Conservation (phyloP, 1,140 invertebrate genomes). For the Drosophila mauritiana region DNA sequence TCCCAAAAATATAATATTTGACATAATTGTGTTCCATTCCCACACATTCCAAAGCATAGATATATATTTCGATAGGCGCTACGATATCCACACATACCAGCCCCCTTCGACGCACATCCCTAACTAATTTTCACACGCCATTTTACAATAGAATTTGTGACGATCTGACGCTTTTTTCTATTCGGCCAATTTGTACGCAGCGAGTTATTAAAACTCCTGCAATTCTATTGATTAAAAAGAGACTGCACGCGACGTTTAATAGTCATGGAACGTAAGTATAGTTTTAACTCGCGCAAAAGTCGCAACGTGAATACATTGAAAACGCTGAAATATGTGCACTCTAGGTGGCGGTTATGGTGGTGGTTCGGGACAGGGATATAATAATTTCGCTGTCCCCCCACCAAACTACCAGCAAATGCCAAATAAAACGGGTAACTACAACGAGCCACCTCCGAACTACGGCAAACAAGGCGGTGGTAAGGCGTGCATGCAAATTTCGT, state of each 20-base stretch:
- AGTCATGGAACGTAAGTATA: constrained; percentile 71
- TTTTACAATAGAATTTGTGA: constrained; percentile 59
- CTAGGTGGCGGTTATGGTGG: constrained; percentile 75
- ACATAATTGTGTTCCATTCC: not conserved
- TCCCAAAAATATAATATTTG: too few relatives aligned
- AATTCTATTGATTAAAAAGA: constrained; percentile 15
- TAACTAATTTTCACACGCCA: constrained; percentile 59
- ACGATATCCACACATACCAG: not conserved
- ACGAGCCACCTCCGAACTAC: constrained; percentile 81
- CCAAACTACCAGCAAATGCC: constrained; percentile 81
- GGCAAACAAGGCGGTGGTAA: constrained; percentile 74
- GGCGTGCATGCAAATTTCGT: constrained; percentile 6
- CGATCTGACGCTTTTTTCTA: constrained; percentile 41
- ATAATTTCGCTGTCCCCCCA: constrained; percentile 81
- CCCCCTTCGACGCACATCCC: not conserved
- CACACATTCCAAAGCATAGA: not conserved
- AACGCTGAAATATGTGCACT: constrained; percentile 37
- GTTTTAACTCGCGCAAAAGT: not conserved
- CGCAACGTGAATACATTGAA: not conserved
- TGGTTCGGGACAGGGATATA: constrained; percentile 77
- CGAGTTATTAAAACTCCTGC: constrained; percentile 17
- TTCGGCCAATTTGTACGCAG: constrained; percentile 1
- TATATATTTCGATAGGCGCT: not conserved
- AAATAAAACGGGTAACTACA: constrained; percentile 76
- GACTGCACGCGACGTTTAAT: constrained; percentile 13